Evolutionary conservation across 2,888 invertebrate species (phyloP), one percentile per base, ranked within the genome.

Genomic region (Odontomyia ornata): DNA sequence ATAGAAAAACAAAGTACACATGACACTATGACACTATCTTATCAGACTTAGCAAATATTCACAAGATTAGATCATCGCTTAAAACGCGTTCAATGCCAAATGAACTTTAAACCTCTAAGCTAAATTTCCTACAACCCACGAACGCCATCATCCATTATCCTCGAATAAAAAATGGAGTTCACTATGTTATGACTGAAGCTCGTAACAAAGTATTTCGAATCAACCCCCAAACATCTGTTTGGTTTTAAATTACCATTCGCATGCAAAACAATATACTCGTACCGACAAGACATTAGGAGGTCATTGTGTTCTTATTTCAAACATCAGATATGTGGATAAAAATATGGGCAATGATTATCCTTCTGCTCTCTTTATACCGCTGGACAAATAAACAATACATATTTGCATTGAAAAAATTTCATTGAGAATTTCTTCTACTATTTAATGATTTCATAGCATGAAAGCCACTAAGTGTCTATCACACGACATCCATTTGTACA

Each of bases 231-330:
- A 36, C 25, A 60, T 60, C 9, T 25, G 21, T 60, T 60, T 60
- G 60, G 60, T 60, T 21, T 60, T 60, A 25, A 60, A 60, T 60
- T 60, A 60, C 60, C 11, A 3, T 18, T 60, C 4, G 60, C 25
- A 60, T 60, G 60, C 60, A 25, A 60, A 60, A 60, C 15, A 13
- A 36, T 36, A n/a, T n/a, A n/a, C n/a, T n/a, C n/a, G n/a, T n/a
- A 36, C 36, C 9, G 36, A 25, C 60, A 7, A 60, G 60, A 60
- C 60, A 25, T 1, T 60, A 18, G 60, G 4, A 23, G 52, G 52
- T 52, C 18, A 13, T 52, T 52, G 52, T 3, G 36, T 36, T 36
- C 36, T 36, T 9, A 5, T 5, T 36, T 3, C 9, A 15, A 13
- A 9, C 13, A 52, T 52, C 3, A 9, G 3, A 18, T n/a, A 60